These are phyloP conservation scores for Ashinkailepas kermadecensis DNA, from an alignment of 2,888 invertebrate genomes.

Conservation along the genomic window DNA sequence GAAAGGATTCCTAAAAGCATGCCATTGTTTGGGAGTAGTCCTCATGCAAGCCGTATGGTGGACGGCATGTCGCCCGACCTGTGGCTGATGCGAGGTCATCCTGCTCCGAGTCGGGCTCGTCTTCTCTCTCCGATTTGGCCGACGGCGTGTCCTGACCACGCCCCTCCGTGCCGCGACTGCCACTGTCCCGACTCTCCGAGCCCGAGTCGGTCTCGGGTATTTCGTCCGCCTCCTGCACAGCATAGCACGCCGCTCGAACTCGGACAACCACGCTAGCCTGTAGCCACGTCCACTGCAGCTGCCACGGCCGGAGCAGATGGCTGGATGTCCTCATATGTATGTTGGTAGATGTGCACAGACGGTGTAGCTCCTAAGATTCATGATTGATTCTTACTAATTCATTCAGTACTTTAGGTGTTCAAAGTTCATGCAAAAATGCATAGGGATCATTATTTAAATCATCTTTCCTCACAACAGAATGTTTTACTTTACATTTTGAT, in stretches of 20 bases:
- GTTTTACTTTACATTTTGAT: too few species aligned
- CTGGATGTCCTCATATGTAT: background rate
- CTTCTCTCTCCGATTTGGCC: constrained; percentile 8
- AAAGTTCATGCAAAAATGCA: background rate
- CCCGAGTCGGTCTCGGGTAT: background rate
- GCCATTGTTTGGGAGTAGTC: too few species aligned
- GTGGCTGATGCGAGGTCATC: constrained; percentile 19
- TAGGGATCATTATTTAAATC: too few species aligned
- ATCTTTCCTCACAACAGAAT: too few species aligned
- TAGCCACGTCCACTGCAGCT: background rate
- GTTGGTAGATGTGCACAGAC: background rate
- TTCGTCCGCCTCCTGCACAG: background rate
- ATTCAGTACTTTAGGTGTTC: background rate
- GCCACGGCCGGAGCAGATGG: too few species aligned
- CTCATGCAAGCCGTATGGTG: too few species aligned
- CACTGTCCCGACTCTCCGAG: constrained; percentile 3
- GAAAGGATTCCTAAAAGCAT: too few species aligned
- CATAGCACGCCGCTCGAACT: background rate
- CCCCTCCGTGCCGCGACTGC: background rate
- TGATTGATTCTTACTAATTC: background rate
- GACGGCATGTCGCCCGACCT: background rate
- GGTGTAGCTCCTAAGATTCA: background rate
- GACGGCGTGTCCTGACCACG: background rate
- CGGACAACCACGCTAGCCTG: too few species aligned
- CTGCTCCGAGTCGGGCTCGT: constrained; percentile 21